Evolutionary conservation across 92 coral and sea anemone genomes (phyloP), one percentile per base, ranked within the genome.

Genomic region (Epizoanthus scotinus): DNA sequence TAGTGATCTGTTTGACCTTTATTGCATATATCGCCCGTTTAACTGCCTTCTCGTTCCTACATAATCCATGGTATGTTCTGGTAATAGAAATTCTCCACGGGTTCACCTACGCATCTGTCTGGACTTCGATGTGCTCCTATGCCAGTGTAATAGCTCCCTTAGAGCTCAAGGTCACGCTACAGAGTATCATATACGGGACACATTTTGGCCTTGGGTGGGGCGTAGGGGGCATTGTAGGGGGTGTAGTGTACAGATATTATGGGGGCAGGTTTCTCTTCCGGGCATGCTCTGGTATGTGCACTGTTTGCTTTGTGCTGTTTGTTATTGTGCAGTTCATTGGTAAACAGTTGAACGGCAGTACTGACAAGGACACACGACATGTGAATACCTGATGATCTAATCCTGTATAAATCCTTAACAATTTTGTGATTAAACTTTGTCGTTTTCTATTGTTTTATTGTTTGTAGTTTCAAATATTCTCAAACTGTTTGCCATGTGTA

Each of bases 161-260:
- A 14, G 89, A 85, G 21, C 67, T 80, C 55, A 71, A 79, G 31
- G 81, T 85, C 42, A 79, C 89, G 14, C 64, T 85, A 55, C 79
- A 85, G 31, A 85, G 89, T 0, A 73, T 85, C 22, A 72, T 80
- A 8, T 70, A 73, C 19, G 89, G 89, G 25, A 63, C 81, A n/a
- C 85, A 85, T 71, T 85, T 63, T 59, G 89, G 89, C 38, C 77
- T 85, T 31, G 85, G 89, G 68, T 85, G 89, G 89, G 89, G 89
- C 19, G 29, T 85, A 2, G 89, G 89, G 15, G 89, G 73, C 0
- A 60, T 85, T 2, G 24, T 71, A 6, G 89, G 89, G 20, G 85
- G 89, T 17, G n/a, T 60, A 22, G 78, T 85, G 55, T 85, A 80
- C 53, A 78, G 80, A 19, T 14, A 47, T 19, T 85, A 85, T 71